Percentiles rank a stretch among this genome's conserved stretches.
Evolutionary conservation across 2,113 vertebrate species (phyloP).

Genomic region (Strix aluco): DNA sequence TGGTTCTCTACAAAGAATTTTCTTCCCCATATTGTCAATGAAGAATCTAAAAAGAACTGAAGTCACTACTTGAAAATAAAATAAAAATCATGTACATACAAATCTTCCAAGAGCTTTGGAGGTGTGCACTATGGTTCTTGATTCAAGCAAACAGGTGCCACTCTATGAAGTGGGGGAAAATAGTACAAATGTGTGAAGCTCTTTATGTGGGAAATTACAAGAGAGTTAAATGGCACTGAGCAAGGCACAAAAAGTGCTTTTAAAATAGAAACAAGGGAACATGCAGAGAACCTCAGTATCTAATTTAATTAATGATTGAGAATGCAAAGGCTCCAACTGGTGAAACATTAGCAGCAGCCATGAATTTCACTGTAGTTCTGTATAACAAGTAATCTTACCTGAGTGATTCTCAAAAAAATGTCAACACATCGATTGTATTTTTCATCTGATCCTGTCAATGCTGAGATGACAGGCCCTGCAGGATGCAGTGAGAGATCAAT

Average conservation of each 20-base stretch:
- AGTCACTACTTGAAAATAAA: neutral
- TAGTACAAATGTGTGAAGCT: slow-evolving; percentile 60
- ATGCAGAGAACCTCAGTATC: slow-evolving; percentile 62
- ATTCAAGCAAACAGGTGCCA: slow-evolving; percentile 59
- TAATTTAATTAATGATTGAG: slow-evolving; percentile 68
- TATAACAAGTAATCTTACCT: slow-evolving; percentile 75
- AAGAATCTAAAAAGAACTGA: neutral
- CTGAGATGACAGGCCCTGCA: slow-evolving; percentile 72
- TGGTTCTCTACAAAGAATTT: neutral
- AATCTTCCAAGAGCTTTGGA: slow-evolving; percentile 52
- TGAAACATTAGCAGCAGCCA: slow-evolving; percentile 60
- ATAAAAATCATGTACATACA: neutral
- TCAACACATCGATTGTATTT: slow-evolving; percentile 75
- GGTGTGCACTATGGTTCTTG: slow-evolving; percentile 40
- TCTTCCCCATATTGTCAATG: neutral
- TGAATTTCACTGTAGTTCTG: slow-evolving; percentile 71
- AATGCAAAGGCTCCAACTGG: slow-evolving; percentile 63
- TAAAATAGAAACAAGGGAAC: slow-evolving; percentile 66
- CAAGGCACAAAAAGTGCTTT: slow-evolving; percentile 69
- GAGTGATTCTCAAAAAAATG: slow-evolving; percentile 75
- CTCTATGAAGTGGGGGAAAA: slow-evolving; percentile 41
- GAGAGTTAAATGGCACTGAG: slow-evolving; percentile 61
- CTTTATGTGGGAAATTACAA: slow-evolving; percentile 57
- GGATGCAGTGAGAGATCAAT: slow-evolving; percentile 72
- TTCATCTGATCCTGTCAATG: slow-evolving; percentile 73